Evolutionary conservation across 2,888 invertebrate species (phyloP).

Genomic region (Drosophila differens): DNA sequence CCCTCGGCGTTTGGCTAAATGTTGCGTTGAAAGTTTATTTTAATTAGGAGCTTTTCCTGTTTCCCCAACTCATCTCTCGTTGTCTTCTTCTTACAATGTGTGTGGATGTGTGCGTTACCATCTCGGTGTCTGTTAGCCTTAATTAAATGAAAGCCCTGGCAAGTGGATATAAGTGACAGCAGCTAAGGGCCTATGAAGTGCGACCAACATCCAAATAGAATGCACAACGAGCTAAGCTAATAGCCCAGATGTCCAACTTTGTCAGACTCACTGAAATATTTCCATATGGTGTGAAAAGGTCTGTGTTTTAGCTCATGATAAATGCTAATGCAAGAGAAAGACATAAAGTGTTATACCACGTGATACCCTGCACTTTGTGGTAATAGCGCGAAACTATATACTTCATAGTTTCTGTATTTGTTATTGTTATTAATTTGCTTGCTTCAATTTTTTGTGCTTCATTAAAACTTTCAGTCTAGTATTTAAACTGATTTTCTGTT

Average conservation of each 20-base stretch:
- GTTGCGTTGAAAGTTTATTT: conserved; percentile 67
- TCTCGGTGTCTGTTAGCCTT: conserved; percentile 28
- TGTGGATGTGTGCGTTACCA: background rate
- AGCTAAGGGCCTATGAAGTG: conserved; percentile 27
- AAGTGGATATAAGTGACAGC: conserved; percentile 33
- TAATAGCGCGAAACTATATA: background rate
- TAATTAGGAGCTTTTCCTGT: conserved; percentile 51
- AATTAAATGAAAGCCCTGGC: conserved; percentile 51
- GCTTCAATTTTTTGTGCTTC: background rate
- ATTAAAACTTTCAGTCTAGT: background rate
- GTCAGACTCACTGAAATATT: background rate
- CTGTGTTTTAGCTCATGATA: background rate
- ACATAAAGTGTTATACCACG: fast-evolving
- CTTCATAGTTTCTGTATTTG: background rate
- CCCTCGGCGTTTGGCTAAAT: conserved; percentile 50
- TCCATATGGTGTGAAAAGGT: conserved; percentile 3
- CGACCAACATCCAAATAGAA: conserved; percentile 25
- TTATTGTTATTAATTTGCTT: background rate
- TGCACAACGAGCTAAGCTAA: conserved; percentile 27
- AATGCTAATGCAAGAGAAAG: background rate
- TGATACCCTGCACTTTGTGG: background rate
- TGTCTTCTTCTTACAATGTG: background rate
- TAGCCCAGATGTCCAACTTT: conserved; percentile 28
- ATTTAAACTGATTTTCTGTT: too few species aligned
- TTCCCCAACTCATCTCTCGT: conserved; percentile 16